Evolutionary conservation across 2,113 vertebrate genomes (phyloP).

Genomic region (Phrynosoma blainvillii): DNA sequence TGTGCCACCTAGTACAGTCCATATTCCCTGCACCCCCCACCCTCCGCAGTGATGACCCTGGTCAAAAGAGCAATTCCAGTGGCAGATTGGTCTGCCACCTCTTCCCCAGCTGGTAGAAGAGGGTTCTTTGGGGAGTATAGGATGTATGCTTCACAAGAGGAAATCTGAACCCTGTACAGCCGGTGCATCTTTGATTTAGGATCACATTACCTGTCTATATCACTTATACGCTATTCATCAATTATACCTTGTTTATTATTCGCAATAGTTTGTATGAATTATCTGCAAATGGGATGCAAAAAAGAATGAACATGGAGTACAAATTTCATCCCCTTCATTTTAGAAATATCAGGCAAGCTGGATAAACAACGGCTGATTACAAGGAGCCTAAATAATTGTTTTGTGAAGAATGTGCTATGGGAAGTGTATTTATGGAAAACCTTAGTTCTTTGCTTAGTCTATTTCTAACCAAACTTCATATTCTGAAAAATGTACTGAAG

Average conservation of each 20-base stretch:
- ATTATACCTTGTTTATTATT: neutral
- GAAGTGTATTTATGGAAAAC: constrained; percentile 37
- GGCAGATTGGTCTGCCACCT: no score
- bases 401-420: constrained; percentile 50
- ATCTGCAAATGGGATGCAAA: neutral
- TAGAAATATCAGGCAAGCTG: constrained; percentile 10
- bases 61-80: no score
- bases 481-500: constrained; percentile 27
- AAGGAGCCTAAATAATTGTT: constrained; percentile 49
- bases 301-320: constrained; percentile 13
- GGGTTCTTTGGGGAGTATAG: no score
- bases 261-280: neutral
- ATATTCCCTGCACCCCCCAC: no score
- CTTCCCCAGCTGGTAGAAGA: no score
- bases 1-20: no score
- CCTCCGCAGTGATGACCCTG: no score
- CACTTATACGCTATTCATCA: no score
- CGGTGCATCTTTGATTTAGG: no score
- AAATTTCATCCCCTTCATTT: neutral
- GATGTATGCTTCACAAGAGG: no score
- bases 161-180: no score
- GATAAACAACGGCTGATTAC: constrained; percentile 31
- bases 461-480: constrained; percentile 10
- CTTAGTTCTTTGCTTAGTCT: constrained; percentile 13
- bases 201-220: neutral